Percentiles rank a stretch among this genome's conserved stretches.
Evolutionary conservation across 2,888 invertebrate genomes (phyloP).

Genomic region (Ophion slaviceki): DNA sequence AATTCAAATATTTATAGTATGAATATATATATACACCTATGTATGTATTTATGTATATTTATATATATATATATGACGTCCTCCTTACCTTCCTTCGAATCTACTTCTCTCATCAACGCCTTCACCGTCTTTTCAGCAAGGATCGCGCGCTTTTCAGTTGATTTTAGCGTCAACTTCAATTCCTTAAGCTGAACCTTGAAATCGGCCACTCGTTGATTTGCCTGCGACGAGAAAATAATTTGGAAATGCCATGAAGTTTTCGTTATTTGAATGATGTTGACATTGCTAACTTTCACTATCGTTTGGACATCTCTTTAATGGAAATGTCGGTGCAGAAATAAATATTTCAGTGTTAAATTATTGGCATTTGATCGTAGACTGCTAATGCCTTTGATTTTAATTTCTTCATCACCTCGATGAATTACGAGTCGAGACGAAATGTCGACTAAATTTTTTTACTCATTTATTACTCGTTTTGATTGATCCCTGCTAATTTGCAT

Average conservation of each 20-base stretch:
- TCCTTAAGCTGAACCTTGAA: conserved; percentile 81
- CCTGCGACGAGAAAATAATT: conserved; percentile 71
- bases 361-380: too few relatives aligned
- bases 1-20: too few relatives aligned
- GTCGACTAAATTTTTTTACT: too few relatives aligned
- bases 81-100: conserved; percentile 80
- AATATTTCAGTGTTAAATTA: too few relatives aligned
- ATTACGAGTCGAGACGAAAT: too few relatives aligned
- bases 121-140: conserved; percentile 80
- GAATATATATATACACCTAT: too few relatives aligned
- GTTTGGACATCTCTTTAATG: neutral
- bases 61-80: neutral
- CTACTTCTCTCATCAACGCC: conserved; percentile 79
- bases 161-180: conserved; percentile 78
- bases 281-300: neutral
- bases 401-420: too few relatives aligned
- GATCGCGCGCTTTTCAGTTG: conserved; percentile 81
- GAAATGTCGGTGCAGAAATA: neutral
- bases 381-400: too few relatives aligned
- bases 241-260: neutral
- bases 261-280: too few relatives aligned
- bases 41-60: too few relatives aligned
- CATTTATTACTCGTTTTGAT: too few relatives aligned
- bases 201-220: conserved; percentile 82
- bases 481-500: too few relatives aligned